Conservation (phyloP, 2,113 vertebrate genomes). For the Corapipo altera region DNA sequence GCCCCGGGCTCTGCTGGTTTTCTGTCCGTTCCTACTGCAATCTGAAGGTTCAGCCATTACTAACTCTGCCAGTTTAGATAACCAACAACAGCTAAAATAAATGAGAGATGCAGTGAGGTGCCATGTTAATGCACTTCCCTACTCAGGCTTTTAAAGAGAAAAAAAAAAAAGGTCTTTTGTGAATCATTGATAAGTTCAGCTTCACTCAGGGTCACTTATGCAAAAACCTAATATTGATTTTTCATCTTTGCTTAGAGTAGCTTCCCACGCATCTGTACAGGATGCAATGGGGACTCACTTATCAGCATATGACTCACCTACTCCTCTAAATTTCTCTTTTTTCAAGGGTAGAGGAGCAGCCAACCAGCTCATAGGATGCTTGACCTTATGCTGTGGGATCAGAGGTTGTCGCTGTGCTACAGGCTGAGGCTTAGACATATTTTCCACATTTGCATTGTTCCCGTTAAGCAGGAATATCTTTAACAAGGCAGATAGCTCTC, state of each 20-base stretch:
- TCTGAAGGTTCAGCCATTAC: background rate
- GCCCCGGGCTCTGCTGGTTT: background rate
- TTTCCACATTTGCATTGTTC: conserved; percentile 42
- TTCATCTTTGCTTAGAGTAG: conserved; percentile 40
- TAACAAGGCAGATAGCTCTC: conserved; percentile 59
- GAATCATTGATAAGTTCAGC: conserved; percentile 53
- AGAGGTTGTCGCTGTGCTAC: background rate
- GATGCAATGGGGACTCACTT: conserved; percentile 47
- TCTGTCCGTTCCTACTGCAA: background rate
- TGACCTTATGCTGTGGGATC: conserved; percentile 30
- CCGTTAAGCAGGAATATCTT: conserved; percentile 47
- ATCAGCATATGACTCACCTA: conserved; percentile 61
- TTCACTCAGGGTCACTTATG: conserved; percentile 59
- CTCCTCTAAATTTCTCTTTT: conserved; percentile 53
- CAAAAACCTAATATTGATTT: conserved; percentile 60
- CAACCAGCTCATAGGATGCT: conserved; percentile 28
- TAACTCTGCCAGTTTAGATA: background rate
- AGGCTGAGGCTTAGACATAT: background rate
- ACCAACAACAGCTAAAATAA: background rate
- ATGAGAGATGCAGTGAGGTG: background rate
- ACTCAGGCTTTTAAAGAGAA: conserved; percentile 24
- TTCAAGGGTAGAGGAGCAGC: conserved; percentile 10
- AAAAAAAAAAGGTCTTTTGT: background rate
- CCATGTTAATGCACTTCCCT: conserved; percentile 12
- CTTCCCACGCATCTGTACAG: conserved; percentile 47